phyloP scores from a whole-genome alignment of 2,888 invertebrate species.

The Lymantria monacha region DNA sequence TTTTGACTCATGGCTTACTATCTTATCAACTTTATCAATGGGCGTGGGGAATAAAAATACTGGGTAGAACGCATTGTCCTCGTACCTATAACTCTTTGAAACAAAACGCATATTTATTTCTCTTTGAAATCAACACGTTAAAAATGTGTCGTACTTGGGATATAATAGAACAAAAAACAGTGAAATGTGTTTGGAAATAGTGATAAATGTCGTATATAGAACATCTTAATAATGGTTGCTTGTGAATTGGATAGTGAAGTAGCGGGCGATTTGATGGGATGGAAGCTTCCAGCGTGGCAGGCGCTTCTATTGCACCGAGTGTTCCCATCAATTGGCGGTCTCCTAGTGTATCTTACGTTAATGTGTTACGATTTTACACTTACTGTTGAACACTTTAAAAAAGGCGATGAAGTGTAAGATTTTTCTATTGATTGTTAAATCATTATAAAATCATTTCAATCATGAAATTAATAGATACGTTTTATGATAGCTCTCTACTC shows the following conservation, averaged over 20 bases:
- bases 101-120: constrained; percentile 26
- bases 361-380: constrained; percentile 86
- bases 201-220: background rate
- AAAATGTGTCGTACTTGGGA: background rate
- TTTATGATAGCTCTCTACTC: no score
- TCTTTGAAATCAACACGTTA: background rate
- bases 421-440: constrained; percentile 13
- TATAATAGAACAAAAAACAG: background rate
- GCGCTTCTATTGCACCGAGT: constrained; percentile 66
- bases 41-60: constrained; percentile 48
- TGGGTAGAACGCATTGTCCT: constrained; percentile 30
- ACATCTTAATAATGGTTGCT: constrained; percentile 55
- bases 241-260: constrained; percentile 70
- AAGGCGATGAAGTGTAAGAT: constrained; percentile 79
- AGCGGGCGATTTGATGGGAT: constrained; percentile 66
- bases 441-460: background rate
- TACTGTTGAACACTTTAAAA: constrained; percentile 83
- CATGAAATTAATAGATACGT: no score
- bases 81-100: constrained; percentile 35
- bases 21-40: constrained; percentile 72
- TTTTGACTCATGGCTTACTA: constrained; percentile 57
- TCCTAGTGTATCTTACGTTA: constrained; percentile 85
- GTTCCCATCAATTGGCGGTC: constrained; percentile 75
- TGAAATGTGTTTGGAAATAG: constrained; percentile 1
- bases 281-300: constrained; percentile 70